phyloP scores from a whole-genome alignment of 2,113 vertebrate genomes.

The Ammodramus savannarum region DNA sequence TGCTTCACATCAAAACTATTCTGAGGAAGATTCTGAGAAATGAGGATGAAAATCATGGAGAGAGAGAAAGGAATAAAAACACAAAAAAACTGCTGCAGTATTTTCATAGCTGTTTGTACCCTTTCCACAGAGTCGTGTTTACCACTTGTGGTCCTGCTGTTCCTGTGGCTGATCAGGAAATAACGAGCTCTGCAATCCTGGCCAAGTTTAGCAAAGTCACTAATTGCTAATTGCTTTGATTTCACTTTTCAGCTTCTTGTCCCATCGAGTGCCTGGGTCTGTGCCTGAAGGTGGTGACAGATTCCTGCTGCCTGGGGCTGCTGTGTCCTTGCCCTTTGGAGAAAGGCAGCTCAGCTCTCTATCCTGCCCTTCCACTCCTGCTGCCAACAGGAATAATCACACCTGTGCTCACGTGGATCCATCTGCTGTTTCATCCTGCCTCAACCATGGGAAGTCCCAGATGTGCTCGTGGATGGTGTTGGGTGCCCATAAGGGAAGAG shows the following conservation, averaged over 20 bases:
- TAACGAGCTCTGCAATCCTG: neutral
- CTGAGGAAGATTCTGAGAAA: conserved; percentile 7
- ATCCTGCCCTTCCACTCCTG: fast-evolving
- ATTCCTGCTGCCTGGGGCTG: neutral
- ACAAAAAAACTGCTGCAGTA: neutral
- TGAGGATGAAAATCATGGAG: neutral
- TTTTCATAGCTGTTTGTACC: neutral
- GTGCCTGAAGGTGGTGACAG: neutral
- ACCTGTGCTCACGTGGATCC: fast-evolving
- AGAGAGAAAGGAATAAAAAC: neutral
- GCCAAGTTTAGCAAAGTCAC: neutral
- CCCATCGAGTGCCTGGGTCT: neutral
- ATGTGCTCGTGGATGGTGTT: neutral
- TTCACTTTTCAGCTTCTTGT: neutral
- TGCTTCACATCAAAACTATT: neutral
- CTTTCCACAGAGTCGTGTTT: neutral
- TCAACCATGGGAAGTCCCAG: neutral
- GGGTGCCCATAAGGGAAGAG: neutral
- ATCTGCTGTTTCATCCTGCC: neutral
- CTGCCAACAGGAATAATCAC: neutral
- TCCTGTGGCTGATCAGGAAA: neutral
- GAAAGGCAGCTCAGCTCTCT: neutral
- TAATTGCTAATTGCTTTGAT: neutral
- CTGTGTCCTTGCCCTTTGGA: neutral
- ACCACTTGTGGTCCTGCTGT: neutral